Evolutionary conservation across 2,888 invertebrate species (phyloP), one percentile per base, ranked within the genome.

Genomic region (Sminthurinus aureus): DNA sequence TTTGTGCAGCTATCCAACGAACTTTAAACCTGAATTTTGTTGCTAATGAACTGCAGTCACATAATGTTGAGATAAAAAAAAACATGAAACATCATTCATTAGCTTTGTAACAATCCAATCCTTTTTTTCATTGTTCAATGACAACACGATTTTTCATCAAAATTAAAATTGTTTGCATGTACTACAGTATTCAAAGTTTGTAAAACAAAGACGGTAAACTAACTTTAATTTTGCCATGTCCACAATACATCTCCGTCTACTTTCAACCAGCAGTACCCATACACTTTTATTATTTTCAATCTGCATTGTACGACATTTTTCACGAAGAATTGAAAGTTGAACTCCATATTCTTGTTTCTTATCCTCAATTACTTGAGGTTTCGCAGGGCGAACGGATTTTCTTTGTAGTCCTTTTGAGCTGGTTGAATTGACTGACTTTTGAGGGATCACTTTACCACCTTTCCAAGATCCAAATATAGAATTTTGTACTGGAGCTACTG

Each of bases 201-300:
- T n/a, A n/a, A n/a, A n/a, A n/a, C n/a, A n/a, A 38, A 38, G 38
- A 1, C 6, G 6, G 1, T 38, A 38, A 38, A 38, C 38, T 38
- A 52, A 38, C 38, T 83, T 75, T 26, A 83, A 69, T 67, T 80
- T 83, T 0, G 50, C 83, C 76, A 83, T 74, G 20, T 83, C 79
- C 8, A 79, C 75, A 67, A 83, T 74, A 38, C 80, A 73, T 18
- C 73, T 52, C 11, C 74, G 58, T 74, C 75, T 24, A 76, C 75
- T 80, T 20, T 74, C 80, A n/a, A 83, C 75, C 18, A 83, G 64
- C 8, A 83, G 73, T 22, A 80, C 83, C 83, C 83, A 83, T 9
- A 83, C 74, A 4, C 18, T 20, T 38, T 73, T 51, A 76, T 52
- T 66, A 81, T 76, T 81, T 26, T 74, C 74, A 18, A 18, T 26